These are phyloP conservation scores for Lytechinus variegatus DNA, from an alignment of 35 echinoderm and acorn worm genomes.

Conservation along the genomic window DNA sequence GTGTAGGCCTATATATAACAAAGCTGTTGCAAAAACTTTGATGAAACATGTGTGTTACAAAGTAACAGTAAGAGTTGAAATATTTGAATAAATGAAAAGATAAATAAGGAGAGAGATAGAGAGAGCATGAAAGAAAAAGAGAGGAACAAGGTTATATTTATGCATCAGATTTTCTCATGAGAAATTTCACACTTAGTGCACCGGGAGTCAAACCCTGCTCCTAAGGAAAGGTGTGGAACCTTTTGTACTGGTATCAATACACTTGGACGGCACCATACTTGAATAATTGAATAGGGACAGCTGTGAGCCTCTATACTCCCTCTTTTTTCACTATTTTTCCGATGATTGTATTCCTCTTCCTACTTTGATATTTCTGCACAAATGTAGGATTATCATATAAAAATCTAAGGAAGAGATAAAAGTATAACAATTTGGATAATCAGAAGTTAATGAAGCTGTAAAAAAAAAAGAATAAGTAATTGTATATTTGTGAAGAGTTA, in stretches of 20 bases:
- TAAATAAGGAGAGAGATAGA: background rate
- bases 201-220: slow-evolving; percentile 32
- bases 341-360: background rate
- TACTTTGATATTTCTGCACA: background rate
- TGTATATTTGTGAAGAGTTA: no score
- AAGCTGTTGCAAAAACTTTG: background rate
- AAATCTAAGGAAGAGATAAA: background rate
- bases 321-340: background rate
- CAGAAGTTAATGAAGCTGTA: background rate
- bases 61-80: background rate
- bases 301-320: background rate
- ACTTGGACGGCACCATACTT: background rate
- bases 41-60: background rate
- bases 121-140: background rate
- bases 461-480: background rate
- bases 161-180: slow-evolving; percentile 22
- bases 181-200: slow-evolving; percentile 41
- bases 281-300: background rate
- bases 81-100: background rate
- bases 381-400: background rate
- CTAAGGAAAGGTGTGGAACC: slow-evolving; percentile 31
- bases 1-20: background rate
- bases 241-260: slow-evolving; percentile 18
- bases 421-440: background rate
- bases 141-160: background rate